Evolutionary conservation across 2,888 invertebrate species (phyloP).

Genomic region (Nephrotoma appendiculata): DNA sequence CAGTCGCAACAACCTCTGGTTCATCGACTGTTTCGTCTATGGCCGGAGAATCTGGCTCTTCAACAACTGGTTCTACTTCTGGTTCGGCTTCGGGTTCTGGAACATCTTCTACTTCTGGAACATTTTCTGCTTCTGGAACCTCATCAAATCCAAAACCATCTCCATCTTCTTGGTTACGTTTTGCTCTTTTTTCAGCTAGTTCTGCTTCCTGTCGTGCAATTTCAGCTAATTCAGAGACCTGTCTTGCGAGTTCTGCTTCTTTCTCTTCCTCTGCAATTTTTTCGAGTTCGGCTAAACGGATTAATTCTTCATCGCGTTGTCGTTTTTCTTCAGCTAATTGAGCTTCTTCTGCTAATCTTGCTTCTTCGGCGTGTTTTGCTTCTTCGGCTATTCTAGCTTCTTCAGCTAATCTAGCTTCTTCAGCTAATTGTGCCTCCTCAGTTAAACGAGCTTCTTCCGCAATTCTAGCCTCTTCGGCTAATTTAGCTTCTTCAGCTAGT

Average conservation of each 20-base stretch:
- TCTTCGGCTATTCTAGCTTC: constrained; percentile 31
- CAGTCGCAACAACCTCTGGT: neutral
- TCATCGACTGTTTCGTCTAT: neutral
- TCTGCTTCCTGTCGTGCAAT: constrained; percentile 47
- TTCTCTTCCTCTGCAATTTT: constrained; percentile 38
- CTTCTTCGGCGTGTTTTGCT: constrained; percentile 30
- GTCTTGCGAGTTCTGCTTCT: constrained; percentile 52
- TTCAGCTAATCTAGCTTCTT: constrained; percentile 30
- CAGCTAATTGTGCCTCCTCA: constrained; percentile 31
- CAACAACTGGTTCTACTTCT: constrained; percentile 15
- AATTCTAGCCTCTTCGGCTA: constrained; percentile 28
- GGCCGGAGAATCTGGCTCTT: neutral
- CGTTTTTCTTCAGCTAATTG: constrained; percentile 34
- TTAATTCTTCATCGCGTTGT: constrained; percentile 37
- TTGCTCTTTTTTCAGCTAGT: constrained; percentile 34
- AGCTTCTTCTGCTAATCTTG: constrained; percentile 33
- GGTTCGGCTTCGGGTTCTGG: constrained; percentile 29
- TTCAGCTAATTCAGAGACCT: constrained; percentile 56
- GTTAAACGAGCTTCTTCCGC: constrained; percentile 27
- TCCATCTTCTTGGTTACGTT: constrained; percentile 1
- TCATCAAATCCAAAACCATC: constrained; percentile 13
- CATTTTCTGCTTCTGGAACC: constrained; percentile 21
- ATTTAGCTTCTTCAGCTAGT: constrained; percentile 30
- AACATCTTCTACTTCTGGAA: constrained; percentile 21
- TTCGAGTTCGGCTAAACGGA: constrained; percentile 36